phyloP scores from a whole-genome alignment of 2,797 vertebrate genomes.

The Mus spretus region DNA sequence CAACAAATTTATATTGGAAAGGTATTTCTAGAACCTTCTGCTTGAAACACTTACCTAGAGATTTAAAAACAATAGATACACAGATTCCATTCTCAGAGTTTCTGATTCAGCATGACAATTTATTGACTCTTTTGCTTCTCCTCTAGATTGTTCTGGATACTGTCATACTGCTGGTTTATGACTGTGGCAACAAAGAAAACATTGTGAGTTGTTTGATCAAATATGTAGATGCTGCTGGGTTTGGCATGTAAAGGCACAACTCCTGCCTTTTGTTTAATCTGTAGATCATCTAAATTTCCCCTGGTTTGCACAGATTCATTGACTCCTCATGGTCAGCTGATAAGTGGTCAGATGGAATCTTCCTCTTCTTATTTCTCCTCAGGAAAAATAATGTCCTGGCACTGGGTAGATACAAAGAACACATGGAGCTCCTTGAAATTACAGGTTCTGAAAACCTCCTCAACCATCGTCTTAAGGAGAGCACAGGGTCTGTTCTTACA shows the following conservation, averaged over 20 bases:
- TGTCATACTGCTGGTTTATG: conserved; percentile 4
- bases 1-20: neutral
- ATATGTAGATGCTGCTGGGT: neutral
- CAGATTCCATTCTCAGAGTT: conserved; percentile 3
- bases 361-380: neutral
- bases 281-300: neutral
- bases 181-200: conserved; percentile 12
- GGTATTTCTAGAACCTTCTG: neutral
- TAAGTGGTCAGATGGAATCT: neutral
- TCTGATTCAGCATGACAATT: neutral
- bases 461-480: neutral
- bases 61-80: neutral
- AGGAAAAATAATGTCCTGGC: conserved; percentile 24
- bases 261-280: conserved; percentile 30
- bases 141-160: neutral
- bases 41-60: neutral
- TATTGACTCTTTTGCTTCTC: neutral
- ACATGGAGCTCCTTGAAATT: neutral
- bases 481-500: neutral
- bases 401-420: neutral
- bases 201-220: conserved; percentile 37
- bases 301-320: neutral
- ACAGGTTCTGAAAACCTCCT: neutral
- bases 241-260: neutral
- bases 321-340: neutral